A percentile compares a stretch with the other conserved stretches of the same genome.
Conservation (phyloP, 2,113 vertebrate genomes). For the Ciconia stormi region DNA sequence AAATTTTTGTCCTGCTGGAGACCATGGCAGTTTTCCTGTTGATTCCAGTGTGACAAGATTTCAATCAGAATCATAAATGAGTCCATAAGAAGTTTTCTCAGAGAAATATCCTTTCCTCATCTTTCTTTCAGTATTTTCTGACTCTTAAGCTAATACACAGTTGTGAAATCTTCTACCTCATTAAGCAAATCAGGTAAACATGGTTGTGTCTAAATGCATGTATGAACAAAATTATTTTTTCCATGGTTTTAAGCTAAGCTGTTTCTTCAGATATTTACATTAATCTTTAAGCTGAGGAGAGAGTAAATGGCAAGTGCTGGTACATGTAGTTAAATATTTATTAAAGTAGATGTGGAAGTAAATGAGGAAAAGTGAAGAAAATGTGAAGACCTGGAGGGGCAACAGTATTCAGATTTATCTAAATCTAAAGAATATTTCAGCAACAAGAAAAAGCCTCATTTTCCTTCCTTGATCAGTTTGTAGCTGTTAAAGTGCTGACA, state of each 20-base stretch:
- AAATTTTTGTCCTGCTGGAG: background rate
- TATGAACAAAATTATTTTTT: slow-evolving; percentile 17
- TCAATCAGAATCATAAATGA: background rate
- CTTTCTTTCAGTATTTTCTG: background rate
- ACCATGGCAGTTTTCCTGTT: background rate
- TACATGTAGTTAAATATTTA: slow-evolving; percentile 61
- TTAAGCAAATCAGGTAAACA: slow-evolving; percentile 31
- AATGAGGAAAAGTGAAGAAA: slow-evolving; percentile 73
- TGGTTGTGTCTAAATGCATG: background rate
- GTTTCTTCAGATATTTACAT: slow-evolving; percentile 18
- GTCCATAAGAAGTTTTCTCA: background rate
- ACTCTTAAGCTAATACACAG: background rate
- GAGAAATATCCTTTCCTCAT: background rate
- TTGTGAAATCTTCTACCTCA: slow-evolving; percentile 7
- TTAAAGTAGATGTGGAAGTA: slow-evolving; percentile 46
- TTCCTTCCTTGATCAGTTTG: background rate
- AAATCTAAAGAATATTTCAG: slow-evolving; percentile 8
- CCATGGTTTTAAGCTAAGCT: background rate
- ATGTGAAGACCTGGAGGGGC: slow-evolving; percentile 20
- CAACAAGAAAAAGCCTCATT: background rate
- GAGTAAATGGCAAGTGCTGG: slow-evolving; percentile 21
- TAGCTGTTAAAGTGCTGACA: background rate
- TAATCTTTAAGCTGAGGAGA: slow-evolving; percentile 56
- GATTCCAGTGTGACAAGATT: background rate
- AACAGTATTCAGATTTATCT: slow-evolving; percentile 14